Conservation (phyloP, 2,888 invertebrate genomes). For the Tolmerus cingulatus region DNA sequence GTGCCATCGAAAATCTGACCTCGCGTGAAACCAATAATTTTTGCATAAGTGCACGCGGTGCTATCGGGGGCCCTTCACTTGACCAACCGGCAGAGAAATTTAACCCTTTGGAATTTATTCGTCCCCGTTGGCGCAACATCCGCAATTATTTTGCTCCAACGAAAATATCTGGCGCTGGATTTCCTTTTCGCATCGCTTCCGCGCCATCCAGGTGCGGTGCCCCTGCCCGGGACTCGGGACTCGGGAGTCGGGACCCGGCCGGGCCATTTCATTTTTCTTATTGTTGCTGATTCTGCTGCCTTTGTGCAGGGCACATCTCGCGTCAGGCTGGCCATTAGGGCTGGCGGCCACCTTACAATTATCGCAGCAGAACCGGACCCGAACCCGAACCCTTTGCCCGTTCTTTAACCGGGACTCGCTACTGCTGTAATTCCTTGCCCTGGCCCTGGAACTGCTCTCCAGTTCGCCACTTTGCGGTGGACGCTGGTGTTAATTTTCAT, state of each 20-base stretch:
- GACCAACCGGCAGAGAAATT: not conserved
- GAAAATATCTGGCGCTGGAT: slow-evolving; percentile 19
- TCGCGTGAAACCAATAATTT: slow-evolving; percentile 18
- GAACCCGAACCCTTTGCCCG: not conserved
- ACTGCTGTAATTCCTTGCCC: not conserved
- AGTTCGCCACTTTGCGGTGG: slow-evolving; percentile 29
- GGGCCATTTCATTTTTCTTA: slow-evolving; percentile 25
- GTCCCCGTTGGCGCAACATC: slow-evolving; percentile 28
- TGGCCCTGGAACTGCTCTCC: not conserved
- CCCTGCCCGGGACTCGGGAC: not conserved
- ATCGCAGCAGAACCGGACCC: not conserved
- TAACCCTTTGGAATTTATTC: slow-evolving; percentile 28
- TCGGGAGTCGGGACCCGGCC: too few relatives aligned
- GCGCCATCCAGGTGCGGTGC: slow-evolving; percentile 6
- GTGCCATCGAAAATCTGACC: not conserved
- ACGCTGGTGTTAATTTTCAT: slow-evolving; percentile 40
- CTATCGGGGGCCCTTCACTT: slow-evolving; percentile 16
- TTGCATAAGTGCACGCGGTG: slow-evolving; percentile 6
- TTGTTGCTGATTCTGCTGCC: slow-evolving; percentile 14
- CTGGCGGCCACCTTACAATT: slow-evolving; percentile 27
- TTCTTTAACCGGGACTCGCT: not conserved
- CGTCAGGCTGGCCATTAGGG: slow-evolving; percentile 23
- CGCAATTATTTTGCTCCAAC: slow-evolving; percentile 22
- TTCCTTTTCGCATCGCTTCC: slow-evolving; percentile 25
- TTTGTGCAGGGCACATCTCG: slow-evolving; percentile 15